Base-by-base conservation (phyloP, 2,888 invertebrate species). In the Baronia brevicornis region DNA sequence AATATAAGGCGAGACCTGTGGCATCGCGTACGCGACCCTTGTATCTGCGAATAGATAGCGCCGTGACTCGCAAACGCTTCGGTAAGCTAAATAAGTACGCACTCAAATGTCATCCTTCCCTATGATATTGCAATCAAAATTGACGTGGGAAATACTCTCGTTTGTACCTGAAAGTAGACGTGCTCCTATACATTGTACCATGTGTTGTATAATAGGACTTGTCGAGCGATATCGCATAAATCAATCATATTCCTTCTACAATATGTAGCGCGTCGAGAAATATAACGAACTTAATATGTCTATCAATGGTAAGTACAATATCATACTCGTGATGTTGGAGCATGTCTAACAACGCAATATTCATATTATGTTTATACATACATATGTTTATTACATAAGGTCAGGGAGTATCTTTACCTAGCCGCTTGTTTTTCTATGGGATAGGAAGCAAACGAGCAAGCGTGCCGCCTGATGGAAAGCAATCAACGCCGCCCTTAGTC, bases 81-180 rank as follows among this genome's bases (percentile, higher is more conserved):
- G 59, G 61, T 57, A 57, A 54, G 56, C 61, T 72, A 77, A 73
- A 78, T 79, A 72, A 75, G 73, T 69, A 63, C 63, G 60, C 66
- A 69, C 69, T 69, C 67, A 68, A 73, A 74, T 74, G 71, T 73
- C 78, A 74, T 78, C 73, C 68, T 67, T 72, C 64, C 73, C 68
- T 69, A 74, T 75, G 72, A 82, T 75, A 79, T 75, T 67, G 70
- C 74, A 75, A 78, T 80, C 78, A 78, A 78, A 75, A 69, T 64
- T 72, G 75, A 80, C 79, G 67, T 84, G 80, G 78, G 82, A 82
- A 82, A 77, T 78, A 74, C 69, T 68, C 74, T 79, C 71, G 72
- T 84, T 84, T 84, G 78, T 69, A 59, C 61, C 61, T 60, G 60
- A 60, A 56, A 60, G n/a, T n/a, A n/a, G 60, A 54, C 54, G 60